A percentile compares a stretch with the other conserved stretches of the same genome.
phyloP scores from a whole-genome alignment of 2,888 invertebrate species.

The Habrosyne pyritoides region DNA sequence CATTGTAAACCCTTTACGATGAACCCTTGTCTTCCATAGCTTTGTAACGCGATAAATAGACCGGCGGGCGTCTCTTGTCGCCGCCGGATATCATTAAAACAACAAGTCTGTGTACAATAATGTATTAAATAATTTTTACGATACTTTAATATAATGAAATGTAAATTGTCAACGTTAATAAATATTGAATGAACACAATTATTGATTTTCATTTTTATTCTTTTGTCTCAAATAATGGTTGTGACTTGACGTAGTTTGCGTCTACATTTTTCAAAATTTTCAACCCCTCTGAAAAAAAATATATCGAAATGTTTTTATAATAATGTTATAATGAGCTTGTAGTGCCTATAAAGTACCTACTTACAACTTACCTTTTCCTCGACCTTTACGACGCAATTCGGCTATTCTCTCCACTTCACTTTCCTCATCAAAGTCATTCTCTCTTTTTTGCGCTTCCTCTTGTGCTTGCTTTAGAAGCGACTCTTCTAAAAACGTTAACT shows the following conservation, averaged over 20 bases:
- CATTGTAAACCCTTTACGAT: constrained; percentile 54
- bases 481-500: constrained; percentile 83
- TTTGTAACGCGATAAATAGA: constrained; percentile 48
- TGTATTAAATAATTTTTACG: constrained; percentile 76
- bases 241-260: constrained; percentile 53
- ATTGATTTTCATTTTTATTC: constrained; percentile 47
- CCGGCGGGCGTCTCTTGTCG: constrained; percentile 44
- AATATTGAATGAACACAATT: constrained; percentile 65
- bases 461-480: constrained; percentile 82
- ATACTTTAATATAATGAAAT: constrained; percentile 71
- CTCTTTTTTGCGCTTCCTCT: constrained; percentile 67
- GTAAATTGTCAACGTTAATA: constrained; percentile 73
- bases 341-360: no score
- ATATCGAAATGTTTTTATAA: not conserved
- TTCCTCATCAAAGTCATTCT: constrained; percentile 55
- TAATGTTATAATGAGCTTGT: no score
- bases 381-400: constrained; percentile 68
- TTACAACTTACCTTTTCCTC: constrained; percentile 64
- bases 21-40: constrained; percentile 78
- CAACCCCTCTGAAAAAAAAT: constrained; percentile 67
- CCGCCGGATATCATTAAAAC: constrained; percentile 52
- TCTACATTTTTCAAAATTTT: constrained; percentile 66
- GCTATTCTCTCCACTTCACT: constrained; percentile 71
- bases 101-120: constrained; percentile 70
- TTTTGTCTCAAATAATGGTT: constrained; percentile 59